Base-by-base conservation (phyloP, 2,113 vertebrate genomes). In the Callaeas wilsoni region DNA sequence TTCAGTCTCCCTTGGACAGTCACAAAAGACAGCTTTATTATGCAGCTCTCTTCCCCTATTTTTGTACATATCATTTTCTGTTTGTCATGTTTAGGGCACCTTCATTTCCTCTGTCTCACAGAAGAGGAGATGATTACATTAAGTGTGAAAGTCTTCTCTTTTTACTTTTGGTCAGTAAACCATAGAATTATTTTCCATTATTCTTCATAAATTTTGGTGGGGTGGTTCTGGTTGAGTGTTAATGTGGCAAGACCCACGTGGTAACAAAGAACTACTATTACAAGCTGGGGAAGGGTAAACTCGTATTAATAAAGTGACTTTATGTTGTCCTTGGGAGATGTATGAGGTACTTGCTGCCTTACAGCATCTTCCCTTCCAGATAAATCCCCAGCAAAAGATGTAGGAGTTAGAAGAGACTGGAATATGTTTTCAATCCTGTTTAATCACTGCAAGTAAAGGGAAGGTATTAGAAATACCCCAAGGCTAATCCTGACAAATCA, bases 271-370 rank as follows among this genome's bases (percentile, higher is more conserved):
- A 47, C 63, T 79, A 47, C 63, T 25, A 64, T 70, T 82, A 87
- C 65, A 78, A 76, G 42, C 68, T 80, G n/a, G 53, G 42, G 47
- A 92, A 79, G 68, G 68, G 59, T 94, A 55, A 90, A 82, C 56
- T 77, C 56, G 62, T 67, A 29, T 89, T 77, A 89, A 65, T 63
- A 47, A 83, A 89, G 50, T 90, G 93, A 94, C 94, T 96, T 96
- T 84, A 91, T 56, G 57, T 77, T 94, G 96, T 93, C 94, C 94
- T 96, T 97, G 94, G 49, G 70, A 95, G 79, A 91, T 91, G 14
- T 46, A 59, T 82, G 79, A 76, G 83, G 55, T 87, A 37, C 50
- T 69, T 41, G 68, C 87, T 95, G 65, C 68, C 84, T 91, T 78
- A 90, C 57, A 93, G 87, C 80, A 89, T 78, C 91, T 79, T 89